Evolutionary conservation across 2,797 vertebrate genomes (phyloP), one percentile per base, ranked within the genome.

Genomic region (Schizopygopsis malacanthus): DNA sequence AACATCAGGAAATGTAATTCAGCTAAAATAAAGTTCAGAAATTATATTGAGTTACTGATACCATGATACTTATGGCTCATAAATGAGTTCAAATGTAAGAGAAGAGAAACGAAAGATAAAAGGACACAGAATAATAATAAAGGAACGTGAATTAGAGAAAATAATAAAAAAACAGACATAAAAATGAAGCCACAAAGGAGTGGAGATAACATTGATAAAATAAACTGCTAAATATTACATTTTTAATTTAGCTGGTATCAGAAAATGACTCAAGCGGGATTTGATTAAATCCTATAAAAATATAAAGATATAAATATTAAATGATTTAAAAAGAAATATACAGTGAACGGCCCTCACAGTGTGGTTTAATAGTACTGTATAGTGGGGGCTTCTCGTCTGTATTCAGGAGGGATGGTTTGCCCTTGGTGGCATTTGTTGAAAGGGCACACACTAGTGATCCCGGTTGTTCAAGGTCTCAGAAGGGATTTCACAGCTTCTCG

Each of bases 401-500:
- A 93, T 92, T 93, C 92, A 92, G 89, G 83, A 88, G 90, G 91
- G 89, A 88, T 71, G 47, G 77, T 16, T 87, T 83, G 90, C 88
- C 84, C 89, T 89, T 90, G 92, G 89, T 93, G 91, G 91, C 85
- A 87, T 79, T 90, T 87, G 92, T 91, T 88, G 91, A 84, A 88
- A 88, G 93, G 91, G 92, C 83, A 73, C 87, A 92, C 85, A 91
- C 86, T 92, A 90, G 91, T 93, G 93, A 93, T 95, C 94, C 92
- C 87, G 87, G 91, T 87, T 89, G 91, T 92, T 92, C 79, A 81
- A 91, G 92, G 92, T 93, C 93, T 94, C 89, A 83, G 87, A 88
- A 91, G 91, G 93, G 92, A 95, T 95, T 94, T 95, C 93, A 95
- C 93, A 93, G 93, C 91, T 94, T 91, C 92, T 92, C 94, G 93